These are phyloP conservation scores for Oligia strigilis DNA, from an alignment of 2,888 invertebrate species.

Conservation along the genomic window DNA sequence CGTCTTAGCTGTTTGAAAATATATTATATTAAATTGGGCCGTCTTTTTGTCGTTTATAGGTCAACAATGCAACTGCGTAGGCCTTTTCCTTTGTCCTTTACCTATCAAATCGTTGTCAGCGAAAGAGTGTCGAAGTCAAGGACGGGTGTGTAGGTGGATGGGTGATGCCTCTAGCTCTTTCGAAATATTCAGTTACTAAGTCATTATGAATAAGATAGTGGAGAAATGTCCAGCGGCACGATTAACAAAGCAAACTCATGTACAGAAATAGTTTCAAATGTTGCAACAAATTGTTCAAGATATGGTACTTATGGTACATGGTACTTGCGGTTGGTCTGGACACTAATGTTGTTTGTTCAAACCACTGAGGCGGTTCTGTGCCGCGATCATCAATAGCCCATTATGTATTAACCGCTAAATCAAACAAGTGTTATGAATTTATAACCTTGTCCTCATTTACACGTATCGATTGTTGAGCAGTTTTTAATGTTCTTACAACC, in stretches of 20 bases:
- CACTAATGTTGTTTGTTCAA: slow-evolving; percentile 32
- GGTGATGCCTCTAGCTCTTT: not conserved
- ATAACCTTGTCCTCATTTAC: slow-evolving; percentile 67
- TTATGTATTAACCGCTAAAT: slow-evolving; percentile 61
- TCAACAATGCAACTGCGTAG: slow-evolving; percentile 25
- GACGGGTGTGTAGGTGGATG: not conserved
- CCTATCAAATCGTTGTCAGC: not conserved
- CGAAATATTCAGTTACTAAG: slow-evolving; percentile 5
- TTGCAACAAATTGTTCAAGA: slow-evolving; percentile 35
- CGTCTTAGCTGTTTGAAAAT: not conserved
- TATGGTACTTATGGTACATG: slow-evolving; percentile 20
- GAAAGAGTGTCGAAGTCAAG: not conserved
- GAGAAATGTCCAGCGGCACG: slow-evolving; percentile 28
- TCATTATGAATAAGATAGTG: slow-evolving; percentile 3
- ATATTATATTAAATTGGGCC: slow-evolving; percentile 7
- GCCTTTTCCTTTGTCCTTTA: slow-evolving; percentile 55
- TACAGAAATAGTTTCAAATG: slow-evolving; percentile 45
- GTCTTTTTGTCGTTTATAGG: slow-evolving; percentile 14
- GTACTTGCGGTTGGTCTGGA: slow-evolving; percentile 32
- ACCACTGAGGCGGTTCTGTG: slow-evolving; percentile 27
- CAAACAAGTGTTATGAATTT: slow-evolving; percentile 61
- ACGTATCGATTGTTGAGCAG: slow-evolving; percentile 59
- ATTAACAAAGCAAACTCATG: slow-evolving; percentile 43
- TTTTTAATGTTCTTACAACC: slow-evolving; percentile 17
- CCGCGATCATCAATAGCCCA: slow-evolving; percentile 47